Evolutionary conservation across 2,797 vertebrate genomes (phyloP).

Genomic region (Myoxocephalus aenaeus): DNA sequence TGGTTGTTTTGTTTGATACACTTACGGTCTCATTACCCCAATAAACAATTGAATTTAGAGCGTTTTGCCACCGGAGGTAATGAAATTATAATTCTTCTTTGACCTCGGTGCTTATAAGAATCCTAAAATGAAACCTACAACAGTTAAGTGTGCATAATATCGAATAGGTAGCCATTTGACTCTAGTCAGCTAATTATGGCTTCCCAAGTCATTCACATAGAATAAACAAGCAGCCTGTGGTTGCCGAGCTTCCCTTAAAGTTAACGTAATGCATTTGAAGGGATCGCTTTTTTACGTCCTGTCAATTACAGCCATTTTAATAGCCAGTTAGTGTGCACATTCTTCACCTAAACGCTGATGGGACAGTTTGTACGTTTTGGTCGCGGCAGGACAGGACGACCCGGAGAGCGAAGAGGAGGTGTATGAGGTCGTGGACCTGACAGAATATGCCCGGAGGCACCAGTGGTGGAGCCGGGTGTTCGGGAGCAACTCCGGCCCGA

Average conservation of each 20-base stretch:
- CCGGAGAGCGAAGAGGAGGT: slow-evolving; percentile 95
- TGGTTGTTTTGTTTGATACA: slow-evolving; percentile 45
- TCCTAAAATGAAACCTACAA: fast-evolving
- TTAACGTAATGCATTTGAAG: too few species aligned
- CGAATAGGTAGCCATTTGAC: slow-evolving; percentile 54
- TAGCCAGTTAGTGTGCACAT: too few species aligned
- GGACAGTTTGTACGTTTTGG: too few species aligned
- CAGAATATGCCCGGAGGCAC: slow-evolving; percentile 94
- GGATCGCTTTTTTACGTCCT: too few species aligned
- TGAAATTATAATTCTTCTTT: fast-evolving
- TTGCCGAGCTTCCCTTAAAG: too few species aligned
- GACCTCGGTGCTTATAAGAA: fast-evolving
- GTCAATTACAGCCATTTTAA: too few species aligned
- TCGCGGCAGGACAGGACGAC: slow-evolving; percentile 69
- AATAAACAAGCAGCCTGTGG: background rate
- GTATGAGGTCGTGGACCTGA: slow-evolving; percentile 96
- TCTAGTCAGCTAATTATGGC: slow-evolving; percentile 41
- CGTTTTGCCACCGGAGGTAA: fast-evolving
- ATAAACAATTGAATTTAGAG: fast-evolving
- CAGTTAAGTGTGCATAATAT: background rate
- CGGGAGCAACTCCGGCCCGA: slow-evolving; percentile 94
- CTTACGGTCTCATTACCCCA: fast-evolving
- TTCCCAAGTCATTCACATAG: background rate
- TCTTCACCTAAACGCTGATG: too few species aligned
- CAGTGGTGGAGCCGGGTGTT: slow-evolving; percentile 98